phyloP scores from a whole-genome alignment of 1,140 invertebrate species.

The Steinernema feltiae region DNA sequence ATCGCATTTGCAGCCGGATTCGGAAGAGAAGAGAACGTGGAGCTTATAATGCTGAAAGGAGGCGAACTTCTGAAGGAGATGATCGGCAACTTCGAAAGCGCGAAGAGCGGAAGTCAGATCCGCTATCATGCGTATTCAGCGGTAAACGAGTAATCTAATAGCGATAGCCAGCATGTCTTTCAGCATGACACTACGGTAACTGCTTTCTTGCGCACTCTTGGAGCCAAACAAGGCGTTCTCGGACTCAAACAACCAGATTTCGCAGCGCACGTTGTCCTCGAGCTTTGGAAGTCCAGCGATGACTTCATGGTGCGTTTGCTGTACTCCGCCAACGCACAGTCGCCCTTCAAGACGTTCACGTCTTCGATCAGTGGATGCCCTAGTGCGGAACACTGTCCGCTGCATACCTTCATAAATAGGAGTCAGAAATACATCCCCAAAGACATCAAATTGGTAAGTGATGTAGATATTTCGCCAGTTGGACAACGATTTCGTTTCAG shows the following conservation, averaged over 20 bases:
- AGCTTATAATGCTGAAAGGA: slow-evolving; percentile 19
- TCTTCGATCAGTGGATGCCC: background rate
- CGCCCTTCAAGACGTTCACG: background rate
- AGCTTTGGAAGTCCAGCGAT: background rate
- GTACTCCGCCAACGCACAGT: background rate
- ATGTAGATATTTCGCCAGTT: background rate
- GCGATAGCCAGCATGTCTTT: background rate
- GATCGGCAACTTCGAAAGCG: slow-evolving; percentile 17
- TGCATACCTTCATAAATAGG: background rate
- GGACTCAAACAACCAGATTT: slow-evolving; percentile 6
- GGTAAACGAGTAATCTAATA: background rate
- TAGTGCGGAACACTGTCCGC: background rate
- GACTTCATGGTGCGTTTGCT: background rate
- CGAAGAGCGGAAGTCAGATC: background rate
- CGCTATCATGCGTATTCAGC: background rate
- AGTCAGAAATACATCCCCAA: background rate
- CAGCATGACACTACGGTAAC: slow-evolving; percentile 21
- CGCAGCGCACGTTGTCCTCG: slow-evolving; percentile 18
- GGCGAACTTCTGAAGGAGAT: slow-evolving; percentile 20
- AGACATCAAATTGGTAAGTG: background rate
- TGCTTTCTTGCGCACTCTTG: slow-evolving; percentile 17
- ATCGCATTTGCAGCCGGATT: background rate
- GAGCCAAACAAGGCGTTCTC: slow-evolving; percentile 17
- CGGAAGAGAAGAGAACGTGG: slow-evolving; percentile 12
- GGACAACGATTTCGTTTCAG: background rate